Evolutionary conservation across 2,113 vertebrate species (phyloP).

Genomic region (Equus przewalskii): DNA sequence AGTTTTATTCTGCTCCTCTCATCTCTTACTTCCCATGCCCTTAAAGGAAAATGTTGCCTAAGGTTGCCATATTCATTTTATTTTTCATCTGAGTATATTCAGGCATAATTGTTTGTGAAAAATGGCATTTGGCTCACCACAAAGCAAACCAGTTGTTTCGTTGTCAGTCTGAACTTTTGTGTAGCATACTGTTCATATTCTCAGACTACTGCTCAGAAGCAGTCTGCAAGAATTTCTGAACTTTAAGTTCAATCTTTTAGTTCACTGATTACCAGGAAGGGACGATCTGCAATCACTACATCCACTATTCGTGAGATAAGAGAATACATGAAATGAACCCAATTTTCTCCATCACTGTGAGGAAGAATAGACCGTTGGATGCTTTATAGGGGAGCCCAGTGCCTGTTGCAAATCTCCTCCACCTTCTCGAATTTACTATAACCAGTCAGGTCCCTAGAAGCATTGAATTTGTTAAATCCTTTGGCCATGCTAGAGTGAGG

Average conservation of each 20-base stretch:
- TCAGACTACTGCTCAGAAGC: background rate
- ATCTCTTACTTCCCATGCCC: background rate
- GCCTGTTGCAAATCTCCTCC: background rate
- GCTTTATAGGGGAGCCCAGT: background rate
- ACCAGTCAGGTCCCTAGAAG: background rate
- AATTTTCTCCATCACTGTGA: background rate
- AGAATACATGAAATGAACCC: background rate
- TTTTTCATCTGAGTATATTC: background rate
- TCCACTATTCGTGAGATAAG: background rate
- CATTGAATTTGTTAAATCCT: background rate
- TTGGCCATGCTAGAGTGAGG: background rate
- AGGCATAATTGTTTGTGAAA: background rate
- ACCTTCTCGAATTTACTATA: background rate
- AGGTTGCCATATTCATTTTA: background rate
- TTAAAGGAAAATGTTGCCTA: conserved; percentile 13
- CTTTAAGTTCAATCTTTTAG: background rate
- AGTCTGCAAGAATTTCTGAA: background rate
- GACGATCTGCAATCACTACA: background rate
- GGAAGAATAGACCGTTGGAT: background rate
- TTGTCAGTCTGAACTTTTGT: background rate
- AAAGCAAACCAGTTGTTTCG: background rate
- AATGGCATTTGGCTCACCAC: background rate
- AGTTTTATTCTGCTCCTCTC: background rate
- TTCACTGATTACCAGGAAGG: background rate
- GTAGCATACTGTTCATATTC: background rate